These are phyloP conservation scores for Lucilia sericata DNA, from an alignment of 1,140 invertebrate species.

Conservation along the genomic window DNA sequence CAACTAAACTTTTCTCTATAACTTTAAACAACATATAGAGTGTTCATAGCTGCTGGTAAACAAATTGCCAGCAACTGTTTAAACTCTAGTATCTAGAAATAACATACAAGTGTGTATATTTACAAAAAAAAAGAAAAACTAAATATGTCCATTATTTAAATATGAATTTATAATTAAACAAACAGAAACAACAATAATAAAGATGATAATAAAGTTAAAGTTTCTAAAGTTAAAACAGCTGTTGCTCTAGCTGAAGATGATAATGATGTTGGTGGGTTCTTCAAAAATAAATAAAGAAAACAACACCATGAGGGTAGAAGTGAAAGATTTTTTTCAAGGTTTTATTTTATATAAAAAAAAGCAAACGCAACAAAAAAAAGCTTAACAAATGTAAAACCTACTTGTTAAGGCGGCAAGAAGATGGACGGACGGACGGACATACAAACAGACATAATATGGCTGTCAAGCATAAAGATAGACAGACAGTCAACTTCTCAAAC, in stretches of 20 bases:
- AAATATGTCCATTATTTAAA: conserved; percentile 10
- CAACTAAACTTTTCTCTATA: too few species aligned
- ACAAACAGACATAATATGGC: background rate
- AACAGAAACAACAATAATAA: background rate
- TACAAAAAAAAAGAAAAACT: background rate
- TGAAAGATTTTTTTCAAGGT: conserved; percentile 13
- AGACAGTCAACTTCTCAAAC: background rate
- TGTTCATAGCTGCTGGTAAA: background rate
- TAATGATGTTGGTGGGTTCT: background rate
- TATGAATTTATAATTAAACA: conserved; percentile 10
- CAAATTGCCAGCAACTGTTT: background rate
- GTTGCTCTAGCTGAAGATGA: background rate
- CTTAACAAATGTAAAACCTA: background rate
- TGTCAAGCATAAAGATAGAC: background rate
- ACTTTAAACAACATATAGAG: too few species aligned
- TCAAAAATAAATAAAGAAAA: background rate
- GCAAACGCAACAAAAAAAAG: too few species aligned
- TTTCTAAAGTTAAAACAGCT: background rate
- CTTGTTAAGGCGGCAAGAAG: background rate
- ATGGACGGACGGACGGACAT: background rate
- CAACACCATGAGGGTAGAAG: background rate
- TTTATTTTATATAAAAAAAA: background rate
- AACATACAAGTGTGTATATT: background rate
- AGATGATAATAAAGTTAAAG: background rate
- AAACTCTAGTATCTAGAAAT: background rate